phyloP scores from a whole-genome alignment of 92 coral and sea anemone genomes.

The Hydrozoanthus gracilis region DNA sequence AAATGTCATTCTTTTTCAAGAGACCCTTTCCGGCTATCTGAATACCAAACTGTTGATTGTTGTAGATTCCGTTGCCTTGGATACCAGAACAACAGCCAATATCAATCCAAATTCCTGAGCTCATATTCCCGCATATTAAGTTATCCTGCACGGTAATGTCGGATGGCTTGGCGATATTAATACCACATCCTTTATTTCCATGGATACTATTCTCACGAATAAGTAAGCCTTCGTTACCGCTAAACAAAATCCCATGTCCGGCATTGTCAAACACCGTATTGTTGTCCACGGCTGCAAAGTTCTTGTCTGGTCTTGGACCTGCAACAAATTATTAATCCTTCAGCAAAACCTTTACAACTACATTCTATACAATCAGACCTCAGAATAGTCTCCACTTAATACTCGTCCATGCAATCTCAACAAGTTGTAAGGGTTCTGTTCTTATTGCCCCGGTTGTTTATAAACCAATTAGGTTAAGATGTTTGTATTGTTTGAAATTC shows the following conservation, averaged over 20 bases:
- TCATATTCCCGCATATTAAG: constrained; percentile 78
- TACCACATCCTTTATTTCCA: constrained; percentile 91
- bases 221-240: constrained; percentile 89
- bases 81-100: constrained; percentile 78
- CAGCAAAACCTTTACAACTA: not conserved
- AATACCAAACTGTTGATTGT: constrained; percentile 85
- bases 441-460: too few relatives aligned
- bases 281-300: constrained; percentile 86
- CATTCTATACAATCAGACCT: too few relatives aligned
- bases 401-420: too few relatives aligned
- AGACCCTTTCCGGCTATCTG: constrained; percentile 85
- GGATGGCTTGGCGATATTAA: constrained; percentile 90
- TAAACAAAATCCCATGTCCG: constrained; percentile 90
- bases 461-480: too few relatives aligned
- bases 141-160: constrained; percentile 92
- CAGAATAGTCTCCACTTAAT: too few relatives aligned
- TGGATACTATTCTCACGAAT: constrained; percentile 87
- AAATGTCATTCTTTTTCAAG: constrained; percentile 91
- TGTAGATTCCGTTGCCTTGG: constrained; percentile 96
- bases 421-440: too few relatives aligned
- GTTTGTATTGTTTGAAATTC: too few relatives aligned
- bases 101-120: constrained; percentile 82
- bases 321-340: not conserved
- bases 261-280: constrained; percentile 87
- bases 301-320: constrained; percentile 95